Conservation (phyloP, 2,888 invertebrate genomes). For the Pristionchus japonicus region DNA sequence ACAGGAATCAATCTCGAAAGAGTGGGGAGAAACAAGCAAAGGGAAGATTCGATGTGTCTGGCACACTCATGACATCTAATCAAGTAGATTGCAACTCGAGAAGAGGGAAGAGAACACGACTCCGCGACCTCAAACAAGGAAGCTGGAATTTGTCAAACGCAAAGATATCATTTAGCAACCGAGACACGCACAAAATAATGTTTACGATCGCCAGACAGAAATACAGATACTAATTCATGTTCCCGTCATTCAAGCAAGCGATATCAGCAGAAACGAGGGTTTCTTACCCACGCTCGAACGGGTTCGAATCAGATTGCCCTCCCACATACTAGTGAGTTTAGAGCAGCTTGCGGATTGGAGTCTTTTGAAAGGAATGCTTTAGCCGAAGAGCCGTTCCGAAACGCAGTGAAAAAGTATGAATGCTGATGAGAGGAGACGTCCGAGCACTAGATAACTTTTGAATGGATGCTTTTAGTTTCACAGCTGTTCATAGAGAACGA, state of each 20-base stretch:
- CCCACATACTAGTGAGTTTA: neutral
- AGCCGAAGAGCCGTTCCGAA: no score
- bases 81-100: neutral
- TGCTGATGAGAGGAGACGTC: no score
- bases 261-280: neutral
- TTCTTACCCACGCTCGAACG: neutral
- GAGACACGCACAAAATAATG: neutral
- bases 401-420: no score
- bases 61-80: neutral
- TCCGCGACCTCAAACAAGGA: neutral
- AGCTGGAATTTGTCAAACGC: neutral
- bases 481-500: no score
- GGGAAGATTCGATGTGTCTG: neutral
- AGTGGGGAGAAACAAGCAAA: no score
- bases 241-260: neutral
- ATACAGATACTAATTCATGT: neutral
- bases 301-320: neutral
- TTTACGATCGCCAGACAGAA: neutral
- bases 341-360: no score
- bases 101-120: neutral
- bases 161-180: neutral
- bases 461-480: no score
- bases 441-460: no score
- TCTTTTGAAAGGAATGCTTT: no score
- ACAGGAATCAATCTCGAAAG: neutral